A percentile compares a stretch with the other conserved stretches of the same genome.
phyloP scores from a whole-genome alignment of 2,797 vertebrate genomes.

The Lutjanus argentimaculatus region DNA sequence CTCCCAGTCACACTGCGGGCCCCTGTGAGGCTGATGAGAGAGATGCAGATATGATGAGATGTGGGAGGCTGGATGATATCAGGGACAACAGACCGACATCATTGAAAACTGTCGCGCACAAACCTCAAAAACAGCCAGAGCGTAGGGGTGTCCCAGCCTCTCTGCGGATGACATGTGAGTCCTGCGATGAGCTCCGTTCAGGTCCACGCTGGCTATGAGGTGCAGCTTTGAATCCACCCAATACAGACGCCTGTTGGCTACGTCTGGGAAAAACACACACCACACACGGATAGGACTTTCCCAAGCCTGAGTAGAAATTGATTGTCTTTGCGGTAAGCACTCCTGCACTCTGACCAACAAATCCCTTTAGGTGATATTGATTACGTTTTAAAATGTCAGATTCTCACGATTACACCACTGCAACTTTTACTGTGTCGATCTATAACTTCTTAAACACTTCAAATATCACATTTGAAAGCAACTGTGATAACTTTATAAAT shows the following conservation, averaged over 20 bases:
- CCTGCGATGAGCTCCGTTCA: slow-evolving; percentile 93
- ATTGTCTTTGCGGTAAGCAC: slow-evolving; percentile 62
- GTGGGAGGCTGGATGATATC: slow-evolving; percentile 39
- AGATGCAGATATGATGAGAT: slow-evolving; percentile 54
- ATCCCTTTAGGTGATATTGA: slow-evolving; percentile 72
- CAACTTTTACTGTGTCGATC: slow-evolving; percentile 38
- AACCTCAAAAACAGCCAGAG: slow-evolving; percentile 98
- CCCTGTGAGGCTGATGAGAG: slow-evolving; percentile 32
- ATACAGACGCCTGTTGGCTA: slow-evolving; percentile 94
- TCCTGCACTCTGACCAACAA: slow-evolving; percentile 56
- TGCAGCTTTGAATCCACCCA: slow-evolving; percentile 99
- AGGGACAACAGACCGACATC: slow-evolving; percentile 12
- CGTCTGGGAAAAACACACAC: slow-evolving; percentile 84
- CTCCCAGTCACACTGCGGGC: slow-evolving; percentile 35
- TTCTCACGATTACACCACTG: slow-evolving; percentile 44
- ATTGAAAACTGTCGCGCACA: slow-evolving; percentile 28
- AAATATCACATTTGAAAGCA: slow-evolving; percentile 31
- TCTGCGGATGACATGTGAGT: slow-evolving; percentile 92
- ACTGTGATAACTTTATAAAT: slow-evolving; percentile 27
- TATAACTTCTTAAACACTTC: slow-evolving; percentile 46
- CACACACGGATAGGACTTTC: slow-evolving; percentile 38
- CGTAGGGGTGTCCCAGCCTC: slow-evolving; percentile 93
- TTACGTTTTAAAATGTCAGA: slow-evolving; percentile 72
- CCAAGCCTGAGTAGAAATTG: slow-evolving; percentile 57
- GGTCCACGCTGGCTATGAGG: slow-evolving; percentile 94